Evolutionary conservation across 2,113 vertebrate genomes (phyloP).

Genomic region (Rhagologus leucostigma): DNA sequence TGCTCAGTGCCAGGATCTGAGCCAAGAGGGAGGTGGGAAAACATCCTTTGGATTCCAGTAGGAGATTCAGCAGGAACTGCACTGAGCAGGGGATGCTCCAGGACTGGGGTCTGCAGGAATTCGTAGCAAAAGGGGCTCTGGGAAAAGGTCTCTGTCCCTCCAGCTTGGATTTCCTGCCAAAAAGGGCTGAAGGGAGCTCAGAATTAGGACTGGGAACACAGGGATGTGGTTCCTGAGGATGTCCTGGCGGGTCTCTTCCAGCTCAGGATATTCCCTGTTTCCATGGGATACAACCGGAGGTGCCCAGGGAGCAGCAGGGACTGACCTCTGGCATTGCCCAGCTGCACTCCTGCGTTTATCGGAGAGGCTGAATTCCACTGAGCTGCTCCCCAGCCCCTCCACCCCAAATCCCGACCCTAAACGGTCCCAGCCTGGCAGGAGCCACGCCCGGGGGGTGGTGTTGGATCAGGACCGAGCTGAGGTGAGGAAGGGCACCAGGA

Average conservation of each 20-base stretch:
- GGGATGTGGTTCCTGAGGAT: background rate
- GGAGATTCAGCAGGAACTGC: background rate
- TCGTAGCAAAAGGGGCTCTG: fast-evolving
- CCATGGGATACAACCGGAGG: background rate
- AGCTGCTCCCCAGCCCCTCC: background rate
- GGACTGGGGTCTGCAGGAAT: background rate
- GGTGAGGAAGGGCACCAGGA: background rate
- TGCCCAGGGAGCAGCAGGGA: background rate
- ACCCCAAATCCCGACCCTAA: background rate
- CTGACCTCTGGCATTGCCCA: background rate
- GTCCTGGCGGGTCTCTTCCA: background rate
- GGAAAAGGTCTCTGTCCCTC: background rate
- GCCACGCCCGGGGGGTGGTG: fast-evolving
- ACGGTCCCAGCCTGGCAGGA: background rate
- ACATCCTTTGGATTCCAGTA: background rate
- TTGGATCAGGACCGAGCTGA: fast-evolving
- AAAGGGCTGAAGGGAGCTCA: background rate
- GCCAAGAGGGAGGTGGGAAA: background rate
- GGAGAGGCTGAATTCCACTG: background rate
- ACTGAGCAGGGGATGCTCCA: background rate
- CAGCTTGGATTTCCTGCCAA: background rate
- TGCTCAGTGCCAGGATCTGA: background rate
- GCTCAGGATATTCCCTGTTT: background rate
- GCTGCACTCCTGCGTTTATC: background rate
- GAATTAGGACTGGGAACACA: background rate